Evolutionary conservation across 2,797 vertebrate species (phyloP), one percentile per base, ranked within the genome.

Genomic region (Ctenosaura bakeri): DNA sequence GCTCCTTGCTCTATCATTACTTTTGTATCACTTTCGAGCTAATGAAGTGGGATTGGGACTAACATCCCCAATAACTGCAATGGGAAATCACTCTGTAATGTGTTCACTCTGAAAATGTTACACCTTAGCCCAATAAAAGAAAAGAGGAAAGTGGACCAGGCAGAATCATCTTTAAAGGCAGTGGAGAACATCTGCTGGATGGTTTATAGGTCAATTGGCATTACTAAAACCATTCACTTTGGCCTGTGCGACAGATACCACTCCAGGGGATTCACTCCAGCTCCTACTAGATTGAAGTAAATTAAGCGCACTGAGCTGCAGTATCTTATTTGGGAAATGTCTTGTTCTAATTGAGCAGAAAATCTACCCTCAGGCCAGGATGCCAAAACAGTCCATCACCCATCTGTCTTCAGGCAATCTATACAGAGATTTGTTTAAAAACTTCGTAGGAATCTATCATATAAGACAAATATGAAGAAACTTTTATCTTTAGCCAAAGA

Each of bases 151-250:
- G 46, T 35, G 12, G 29, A 3, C 29, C 16, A 26, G 46, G 52
- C 42, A 81, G 79, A 88, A 20, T 59, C 24, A 73, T 73, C 46
- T 81, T 54, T 16, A 69, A 88, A 82, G n/a, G n/a, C n/a, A 88
- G 78, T 29, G 46, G 66, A 54, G 52, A 73, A 82, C 13, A 76
- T 42, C 50, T 18, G 78, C 52, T 54, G 9, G 32, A 66, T 29
- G 50, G 50, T 81, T 71, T 54, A 66, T 50, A 88, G 64, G 64
- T 81, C 87, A 88, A 50, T 18, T 54, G 50, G 32, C 50, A 88
- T 82, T 71, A 59, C 50, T 29, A 56, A 71, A 73, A 42, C 16
- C 66, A 42, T 82, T 73, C n/a, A 73, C 22, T 82, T 73, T 81
- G 79, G 87, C n/a, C n/a, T 29, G 24, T 29, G 66, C 1, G 59